Conservation (phyloP, 2,113 vertebrate species). For the Pseudorhombus dupliciocellatus region DNA sequence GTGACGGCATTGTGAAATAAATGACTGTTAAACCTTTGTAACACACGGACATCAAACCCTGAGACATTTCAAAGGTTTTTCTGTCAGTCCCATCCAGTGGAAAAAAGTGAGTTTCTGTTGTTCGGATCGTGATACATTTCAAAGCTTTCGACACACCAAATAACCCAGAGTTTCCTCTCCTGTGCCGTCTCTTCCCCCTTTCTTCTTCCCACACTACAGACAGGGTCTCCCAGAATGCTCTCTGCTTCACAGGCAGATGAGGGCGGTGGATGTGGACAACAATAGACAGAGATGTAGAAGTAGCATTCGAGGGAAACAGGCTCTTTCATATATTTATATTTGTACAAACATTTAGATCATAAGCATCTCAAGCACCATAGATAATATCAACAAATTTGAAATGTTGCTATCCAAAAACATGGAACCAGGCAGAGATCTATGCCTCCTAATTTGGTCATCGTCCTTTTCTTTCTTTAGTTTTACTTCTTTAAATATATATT, state of each 20-base stretch:
- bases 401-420: slow-evolving; percentile 63
- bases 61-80: not conserved
- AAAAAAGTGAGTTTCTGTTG: not conserved
- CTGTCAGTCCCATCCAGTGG: not conserved
- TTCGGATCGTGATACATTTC: not conserved
- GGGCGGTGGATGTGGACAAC: not conserved
- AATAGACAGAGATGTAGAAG: slow-evolving; percentile 63
- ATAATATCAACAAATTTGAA: slow-evolving; percentile 77
- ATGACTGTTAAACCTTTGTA: slow-evolving; percentile 10
- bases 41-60: slow-evolving; percentile 16
- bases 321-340: slow-evolving; percentile 74
- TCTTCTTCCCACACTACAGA: slow-evolving; percentile 51
- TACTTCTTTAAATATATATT: not conserved
- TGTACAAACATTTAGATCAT: slow-evolving; percentile 83
- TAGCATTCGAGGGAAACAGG: slow-evolving; percentile 73
- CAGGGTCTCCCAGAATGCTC: slow-evolving; percentile 71
- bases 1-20: slow-evolving; percentile 3
- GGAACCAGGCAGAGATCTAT: slow-evolving; percentile 82
- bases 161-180: slow-evolving; percentile 5
- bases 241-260: slow-evolving; percentile 46
- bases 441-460: slow-evolving; percentile 32
- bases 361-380: slow-evolving; percentile 84
- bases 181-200: slow-evolving; percentile 13
- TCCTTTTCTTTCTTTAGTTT: slow-evolving; percentile 33
- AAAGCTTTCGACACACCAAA: slow-evolving; percentile 29